Base-by-base conservation (phyloP, 2,797 vertebrate genomes). In the Muscicapa striata region DNA sequence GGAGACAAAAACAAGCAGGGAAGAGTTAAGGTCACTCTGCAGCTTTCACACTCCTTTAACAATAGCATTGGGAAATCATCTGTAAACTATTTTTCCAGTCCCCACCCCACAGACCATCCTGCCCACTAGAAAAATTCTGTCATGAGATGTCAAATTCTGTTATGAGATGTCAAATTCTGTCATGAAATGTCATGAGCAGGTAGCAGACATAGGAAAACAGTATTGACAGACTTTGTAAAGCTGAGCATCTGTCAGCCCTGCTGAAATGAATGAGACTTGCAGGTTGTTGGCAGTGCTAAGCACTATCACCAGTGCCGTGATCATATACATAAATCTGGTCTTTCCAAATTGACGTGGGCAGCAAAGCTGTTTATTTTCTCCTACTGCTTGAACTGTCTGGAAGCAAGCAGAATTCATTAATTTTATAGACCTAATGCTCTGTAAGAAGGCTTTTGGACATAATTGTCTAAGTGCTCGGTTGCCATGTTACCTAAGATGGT, bases 1-100 rank as follows among this genome's bases (percentile, higher is more conserved):
- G 29, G 19, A 89, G 57, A 20, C 48, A 66, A 52, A 95, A 92
- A 70, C 58, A 83, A 82, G 17, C 52, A 45, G 21, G 18, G 70
- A 85, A 89, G 62, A 89, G 64, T 87, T 95, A 88, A 94, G 64
- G 70, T 94, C 89, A 51, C 54, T 73, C 68, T 90, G n/a, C 45
- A 84, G 51, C 49, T 89, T 96, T 94, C 73, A 82, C 43, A 16
- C 7, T 59, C 19, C 48, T 92, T 89, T 83, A 87, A 78, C 46
- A 76, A 62, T 92, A 49, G 55, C n/a, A 27, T 17, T 67, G 43
- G 62, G 68, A 91, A 94, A 75, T 72, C 72, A 76, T 61, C 73
- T 84, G 66, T 45, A 46, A 48, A 49, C 41, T 68, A 19, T 74
- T 84, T 92, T 90, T 95, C 22, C 41, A 62, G 61, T 59, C 54